A percentile compares a stretch with the other conserved stretches of the same genome.
phyloP scores from a whole-genome alignment of 2,888 invertebrate species.

The Ditylenchus weischeri region DNA sequence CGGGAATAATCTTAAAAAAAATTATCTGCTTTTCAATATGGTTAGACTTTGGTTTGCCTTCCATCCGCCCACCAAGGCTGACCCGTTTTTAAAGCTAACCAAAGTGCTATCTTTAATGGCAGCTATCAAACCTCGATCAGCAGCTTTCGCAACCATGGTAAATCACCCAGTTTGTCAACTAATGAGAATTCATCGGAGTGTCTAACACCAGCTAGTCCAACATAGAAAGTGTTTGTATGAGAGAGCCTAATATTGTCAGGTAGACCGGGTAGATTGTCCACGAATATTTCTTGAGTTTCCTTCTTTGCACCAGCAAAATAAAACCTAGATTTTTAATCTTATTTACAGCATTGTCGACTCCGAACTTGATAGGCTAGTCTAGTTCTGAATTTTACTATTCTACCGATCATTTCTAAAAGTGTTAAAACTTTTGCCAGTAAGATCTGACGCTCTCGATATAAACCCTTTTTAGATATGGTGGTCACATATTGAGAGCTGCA shows the following conservation, averaged over 20 bases:
- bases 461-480: no score
- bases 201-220: constrained; percentile 37
- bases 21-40: no score
- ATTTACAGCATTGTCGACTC: no score
- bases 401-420: no score
- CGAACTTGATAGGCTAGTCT: no score
- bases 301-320: constrained; percentile 76
- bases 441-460: no score
- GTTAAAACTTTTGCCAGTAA: no score
- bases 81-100: no score
- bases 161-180: constrained; percentile 38
- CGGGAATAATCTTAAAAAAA: constrained; percentile 29
- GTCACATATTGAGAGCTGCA: no score
- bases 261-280: constrained; percentile 69
- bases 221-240: constrained; percentile 34
- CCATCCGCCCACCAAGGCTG: neutral
- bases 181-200: constrained; percentile 27
- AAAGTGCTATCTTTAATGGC: no score
- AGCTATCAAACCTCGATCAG: constrained; percentile 24
- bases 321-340: constrained; percentile 61
- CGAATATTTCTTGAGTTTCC: constrained; percentile 76
- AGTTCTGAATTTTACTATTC: no score
- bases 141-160: constrained; percentile 41
- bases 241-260: constrained; percentile 69
- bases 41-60: neutral